Percentiles rank a stretch among this genome's conserved stretches.
Conservation (phyloP, 2,797 vertebrate species). For the Bovichtus diacanthus region DNA sequence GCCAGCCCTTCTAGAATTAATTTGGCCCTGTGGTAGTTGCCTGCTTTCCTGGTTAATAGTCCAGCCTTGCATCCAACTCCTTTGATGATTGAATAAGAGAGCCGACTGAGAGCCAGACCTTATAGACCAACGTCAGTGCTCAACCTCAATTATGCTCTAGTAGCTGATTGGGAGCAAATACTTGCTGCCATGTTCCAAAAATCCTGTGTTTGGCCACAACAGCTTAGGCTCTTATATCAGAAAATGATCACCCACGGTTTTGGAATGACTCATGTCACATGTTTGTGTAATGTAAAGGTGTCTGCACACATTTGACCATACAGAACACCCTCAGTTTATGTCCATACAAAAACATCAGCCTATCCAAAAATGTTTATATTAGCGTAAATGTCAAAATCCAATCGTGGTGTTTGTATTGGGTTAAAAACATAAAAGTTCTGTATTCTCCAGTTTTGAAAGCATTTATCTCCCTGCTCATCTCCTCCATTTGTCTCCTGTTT, state of each 20-base stretch:
- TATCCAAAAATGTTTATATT: not conserved
- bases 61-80: not conserved
- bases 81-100: constrained; percentile 2
- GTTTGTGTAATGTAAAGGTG: not conserved
- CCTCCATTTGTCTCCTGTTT: constrained; percentile 39
- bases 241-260: not conserved
- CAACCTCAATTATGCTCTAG: not conserved
- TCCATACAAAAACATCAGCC: not conserved
- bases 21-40: not conserved
- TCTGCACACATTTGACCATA: not conserved
- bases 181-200: not conserved
- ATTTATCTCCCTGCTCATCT: constrained; percentile 9
- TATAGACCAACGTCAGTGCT: not conserved
- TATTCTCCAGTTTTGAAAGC: constrained; percentile 24
- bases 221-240: not conserved
- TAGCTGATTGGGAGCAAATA: constrained; percentile 15
- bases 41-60: not conserved
- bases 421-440: not conserved
- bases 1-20: not conserved
- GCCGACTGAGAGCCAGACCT: not conserved
- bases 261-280: not conserved
- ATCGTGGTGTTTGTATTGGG: not conserved
- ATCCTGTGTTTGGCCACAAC: not conserved
- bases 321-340: not conserved
- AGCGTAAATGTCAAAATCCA: not conserved